Base-by-base conservation (phyloP, 2,888 invertebrate genomes). In the Apomyelois bistriatella region DNA sequence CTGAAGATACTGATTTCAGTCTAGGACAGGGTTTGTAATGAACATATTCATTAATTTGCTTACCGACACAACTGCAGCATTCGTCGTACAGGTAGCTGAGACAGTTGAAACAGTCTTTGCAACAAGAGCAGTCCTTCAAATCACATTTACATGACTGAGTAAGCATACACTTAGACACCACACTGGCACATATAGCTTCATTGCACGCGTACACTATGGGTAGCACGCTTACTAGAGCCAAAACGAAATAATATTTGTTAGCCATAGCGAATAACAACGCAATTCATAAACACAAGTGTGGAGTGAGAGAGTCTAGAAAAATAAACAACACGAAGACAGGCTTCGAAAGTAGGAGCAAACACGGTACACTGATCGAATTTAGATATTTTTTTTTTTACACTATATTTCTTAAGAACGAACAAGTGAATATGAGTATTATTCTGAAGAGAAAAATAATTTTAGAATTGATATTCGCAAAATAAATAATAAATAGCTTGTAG, bases 21-120 rank as follows among this genome's bases (percentile, higher is more conserved):
- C 22, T 22, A 5, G 2, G 22, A 32, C 10, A 10, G 7, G 7
- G 32, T 10, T 9, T 32, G 7, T 32, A 32, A 32, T 8, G 8
- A 10, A 9, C 1, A 32, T 17, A 17, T 42, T 10, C 22, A 28
- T 10, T 32, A 5, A 42, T 51, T 46, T 48, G 90, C 96, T 94
- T 90, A 98, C 99, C 98, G 68, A 99, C 97, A 91, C 98, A 99
- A 52, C 98, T 97, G 78, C 99, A 99, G 85, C 99, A 99, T 82
- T 98, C 98, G 61, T 94, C 94, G 82, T 97, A 98, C 49, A 98
- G 92, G 70, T 95, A 94, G 63, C 95, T 95, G 54, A 99, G 92
- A 75, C 99, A 99, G 72, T 94, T 95, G 68, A 95, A 95, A 74
- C 99, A 99, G 76, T 98, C 97, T 71, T 95, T 95, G 87, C 98